phyloP scores from a whole-genome alignment of 2,113 vertebrate species.

The Motacilla tschutschensis region DNA sequence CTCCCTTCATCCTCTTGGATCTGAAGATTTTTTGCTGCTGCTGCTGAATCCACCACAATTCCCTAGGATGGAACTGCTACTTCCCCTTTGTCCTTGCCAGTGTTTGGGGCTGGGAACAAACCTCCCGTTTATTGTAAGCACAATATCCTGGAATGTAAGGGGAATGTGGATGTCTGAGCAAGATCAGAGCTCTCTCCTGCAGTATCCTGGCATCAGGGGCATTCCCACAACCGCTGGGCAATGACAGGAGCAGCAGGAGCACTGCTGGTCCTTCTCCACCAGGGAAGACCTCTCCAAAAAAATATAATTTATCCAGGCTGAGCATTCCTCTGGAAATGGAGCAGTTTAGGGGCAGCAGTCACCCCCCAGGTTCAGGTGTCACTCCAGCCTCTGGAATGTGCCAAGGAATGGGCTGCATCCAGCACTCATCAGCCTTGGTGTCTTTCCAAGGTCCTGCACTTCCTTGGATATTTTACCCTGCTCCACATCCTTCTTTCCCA shows the following conservation, averaged over 20 bases:
- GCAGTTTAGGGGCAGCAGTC: neutral
- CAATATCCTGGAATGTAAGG: neutral
- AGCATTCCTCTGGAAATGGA: neutral
- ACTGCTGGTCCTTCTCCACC: neutral
- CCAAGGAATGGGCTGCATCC: neutral
- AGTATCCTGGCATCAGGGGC: neutral
- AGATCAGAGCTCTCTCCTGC: slow-evolving; percentile 16
- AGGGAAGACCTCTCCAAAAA: neutral
- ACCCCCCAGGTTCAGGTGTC: neutral
- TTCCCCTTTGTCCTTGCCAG: neutral
- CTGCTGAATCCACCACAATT: neutral
- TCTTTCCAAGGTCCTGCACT: neutral
- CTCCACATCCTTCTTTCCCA: fast-evolving
- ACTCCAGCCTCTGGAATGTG: neutral
- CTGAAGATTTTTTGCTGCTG: slow-evolving; percentile 1
- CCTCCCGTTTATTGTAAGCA: neutral
- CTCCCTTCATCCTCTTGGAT: neutral
- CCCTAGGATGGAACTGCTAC: neutral
- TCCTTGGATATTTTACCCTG: neutral
- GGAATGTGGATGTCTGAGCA: neutral
- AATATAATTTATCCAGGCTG: neutral
- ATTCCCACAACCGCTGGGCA: neutral
- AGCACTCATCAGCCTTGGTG: neutral
- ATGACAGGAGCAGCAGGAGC: neutral
- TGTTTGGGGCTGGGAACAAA: neutral